A percentile compares a stretch with the other conserved stretches of the same genome.
Evolutionary conservation across 2,888 invertebrate genomes (phyloP).

Genomic region (Scaptomyza reducta): DNA sequence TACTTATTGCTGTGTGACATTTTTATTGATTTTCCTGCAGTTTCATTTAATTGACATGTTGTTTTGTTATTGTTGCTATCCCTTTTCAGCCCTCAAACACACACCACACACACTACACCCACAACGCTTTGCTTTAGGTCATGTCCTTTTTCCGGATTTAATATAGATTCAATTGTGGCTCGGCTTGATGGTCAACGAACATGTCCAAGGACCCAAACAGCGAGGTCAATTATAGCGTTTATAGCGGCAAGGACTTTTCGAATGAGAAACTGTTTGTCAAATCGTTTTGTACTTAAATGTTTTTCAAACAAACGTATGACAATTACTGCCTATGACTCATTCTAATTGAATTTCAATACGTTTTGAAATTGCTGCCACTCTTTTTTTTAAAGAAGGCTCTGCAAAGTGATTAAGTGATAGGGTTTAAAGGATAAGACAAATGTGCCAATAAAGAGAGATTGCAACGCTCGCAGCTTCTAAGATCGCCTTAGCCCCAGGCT

Average conservation of each 20-base stretch:
- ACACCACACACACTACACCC: neutral
- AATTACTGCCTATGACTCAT: neutral
- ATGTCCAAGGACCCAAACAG: constrained; percentile 72
- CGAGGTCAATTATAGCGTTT: constrained; percentile 52
- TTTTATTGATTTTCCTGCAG: constrained; percentile 77
- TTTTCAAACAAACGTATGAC: constrained; percentile 1
- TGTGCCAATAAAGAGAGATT: no score
- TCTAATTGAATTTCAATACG: neutral
- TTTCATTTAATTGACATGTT: constrained; percentile 79
- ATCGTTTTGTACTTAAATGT: constrained; percentile 37
- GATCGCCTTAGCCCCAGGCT: no score
- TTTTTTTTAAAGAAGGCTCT: neutral
- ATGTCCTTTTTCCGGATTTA: constrained; percentile 49
- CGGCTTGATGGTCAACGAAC: constrained; percentile 77
- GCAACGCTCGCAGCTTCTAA: no score
- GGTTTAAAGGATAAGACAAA: no score
- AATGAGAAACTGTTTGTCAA: constrained; percentile 31
- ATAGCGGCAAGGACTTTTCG: constrained; percentile 62
- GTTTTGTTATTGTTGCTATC: constrained; percentile 78
- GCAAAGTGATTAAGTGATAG: no score
- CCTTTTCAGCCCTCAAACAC: constrained; percentile 31
- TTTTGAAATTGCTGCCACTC: neutral
- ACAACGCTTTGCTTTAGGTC: neutral
- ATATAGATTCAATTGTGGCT: constrained; percentile 28
- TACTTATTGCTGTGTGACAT: constrained; percentile 25